Evolutionary conservation across 2,113 vertebrate species (phyloP).

Genomic region (Phocoena phocoena): DNA sequence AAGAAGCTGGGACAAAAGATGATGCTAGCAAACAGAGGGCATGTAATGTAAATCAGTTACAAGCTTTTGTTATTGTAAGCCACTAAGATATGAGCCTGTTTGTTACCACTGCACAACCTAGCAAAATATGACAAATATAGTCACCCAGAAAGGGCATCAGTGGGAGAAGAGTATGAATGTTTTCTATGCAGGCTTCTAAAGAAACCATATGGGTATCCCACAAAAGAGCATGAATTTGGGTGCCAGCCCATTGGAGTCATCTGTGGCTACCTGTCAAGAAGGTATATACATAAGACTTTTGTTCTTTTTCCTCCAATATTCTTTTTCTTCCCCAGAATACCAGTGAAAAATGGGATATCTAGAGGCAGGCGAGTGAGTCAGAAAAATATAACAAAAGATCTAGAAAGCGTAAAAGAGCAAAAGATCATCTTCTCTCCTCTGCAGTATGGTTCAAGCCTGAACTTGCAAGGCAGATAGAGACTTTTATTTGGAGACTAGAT

Average conservation of each 20-base stretch:
- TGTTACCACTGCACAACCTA: not conserved
- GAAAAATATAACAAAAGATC: not conserved
- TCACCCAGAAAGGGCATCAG: not conserved
- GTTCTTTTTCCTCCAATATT: not conserved
- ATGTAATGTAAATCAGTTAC: not conserved
- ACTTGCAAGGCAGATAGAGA: not conserved
- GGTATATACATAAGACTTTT: not conserved
- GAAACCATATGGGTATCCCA: not conserved
- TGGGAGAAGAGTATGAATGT: not conserved
- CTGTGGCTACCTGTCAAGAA: not conserved
- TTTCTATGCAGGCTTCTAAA: not conserved
- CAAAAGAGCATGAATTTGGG: not conserved
- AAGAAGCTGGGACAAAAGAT: not conserved
- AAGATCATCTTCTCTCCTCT: not conserved
- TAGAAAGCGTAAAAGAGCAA: not conserved
- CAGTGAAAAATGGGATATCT: not conserved
- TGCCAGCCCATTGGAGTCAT: not conserved
- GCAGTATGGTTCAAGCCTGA: not conserved
- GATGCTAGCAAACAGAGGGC: not conserved
- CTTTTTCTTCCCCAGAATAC: not conserved
- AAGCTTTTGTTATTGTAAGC: not conserved
- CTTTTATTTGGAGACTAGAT: not conserved
- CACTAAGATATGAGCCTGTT: not conserved
- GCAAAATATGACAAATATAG: not conserved
- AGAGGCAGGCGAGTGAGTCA: not conserved